phyloP scores from a whole-genome alignment of 2,113 vertebrate genomes.

The Lycocorax pyrrhopterus region DNA sequence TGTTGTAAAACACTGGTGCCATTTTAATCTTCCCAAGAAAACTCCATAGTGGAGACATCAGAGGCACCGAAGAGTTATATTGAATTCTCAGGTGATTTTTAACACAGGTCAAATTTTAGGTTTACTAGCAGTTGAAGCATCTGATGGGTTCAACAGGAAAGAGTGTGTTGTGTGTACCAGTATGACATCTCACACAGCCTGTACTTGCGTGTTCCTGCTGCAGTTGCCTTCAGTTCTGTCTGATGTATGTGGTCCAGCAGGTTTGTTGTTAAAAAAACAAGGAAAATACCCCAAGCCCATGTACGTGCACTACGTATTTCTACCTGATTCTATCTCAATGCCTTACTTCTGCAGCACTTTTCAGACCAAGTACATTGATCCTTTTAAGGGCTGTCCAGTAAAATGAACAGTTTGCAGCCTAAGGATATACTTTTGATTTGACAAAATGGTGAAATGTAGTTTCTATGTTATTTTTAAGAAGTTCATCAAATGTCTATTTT shows the following conservation, averaged over 20 bases:
- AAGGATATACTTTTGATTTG: not conserved
- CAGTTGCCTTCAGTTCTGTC: not conserved
- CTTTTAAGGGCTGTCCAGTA: not conserved
- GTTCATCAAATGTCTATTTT: conserved; percentile 4
- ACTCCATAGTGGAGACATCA: not conserved
- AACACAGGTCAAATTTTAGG: conserved; percentile 2
- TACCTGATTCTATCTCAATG: not conserved
- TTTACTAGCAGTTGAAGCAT: not conserved
- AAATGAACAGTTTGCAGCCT: not conserved
- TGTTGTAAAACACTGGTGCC: not conserved
- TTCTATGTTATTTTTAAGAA: not conserved
- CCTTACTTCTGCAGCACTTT: not conserved
- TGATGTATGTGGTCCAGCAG: not conserved
- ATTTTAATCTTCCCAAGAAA: not conserved
- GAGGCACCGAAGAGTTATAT: not conserved
- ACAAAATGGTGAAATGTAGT: not conserved
- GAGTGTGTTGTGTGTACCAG: not conserved
- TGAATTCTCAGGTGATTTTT: not conserved
- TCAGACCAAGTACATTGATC: not conserved
- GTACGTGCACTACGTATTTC: not conserved
- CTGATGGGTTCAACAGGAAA: not conserved
- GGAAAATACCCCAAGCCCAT: not conserved
- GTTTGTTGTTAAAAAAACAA: not conserved
- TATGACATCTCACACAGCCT: not conserved
- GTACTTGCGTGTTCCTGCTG: not conserved